Percentiles rank a stretch among this genome's conserved stretches.
phyloP scores from a whole-genome alignment of 2,113 vertebrate genomes.

The Tachysurus fulvidraco region DNA sequence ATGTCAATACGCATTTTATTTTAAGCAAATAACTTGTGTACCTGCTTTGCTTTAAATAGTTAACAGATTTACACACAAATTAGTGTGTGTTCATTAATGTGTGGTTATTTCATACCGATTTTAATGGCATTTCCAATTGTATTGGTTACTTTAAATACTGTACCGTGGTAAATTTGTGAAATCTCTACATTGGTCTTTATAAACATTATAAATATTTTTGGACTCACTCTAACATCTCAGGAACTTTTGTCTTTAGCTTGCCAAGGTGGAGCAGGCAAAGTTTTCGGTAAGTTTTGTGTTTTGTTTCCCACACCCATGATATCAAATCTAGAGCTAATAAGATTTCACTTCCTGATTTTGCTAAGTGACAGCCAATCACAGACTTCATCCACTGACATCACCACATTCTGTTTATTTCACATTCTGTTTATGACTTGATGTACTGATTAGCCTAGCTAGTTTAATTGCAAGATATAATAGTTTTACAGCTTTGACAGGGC shows the following conservation, averaged over 20 bases:
- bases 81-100: not conserved
- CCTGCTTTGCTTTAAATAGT: not conserved
- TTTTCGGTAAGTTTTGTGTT: conserved; percentile 54
- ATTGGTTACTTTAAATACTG: not conserved
- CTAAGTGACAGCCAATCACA: not conserved
- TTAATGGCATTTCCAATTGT: not conserved
- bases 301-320: conserved; percentile 25
- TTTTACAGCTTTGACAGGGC: not conserved
- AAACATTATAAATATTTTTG: not conserved
- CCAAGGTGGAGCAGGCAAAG: conserved; percentile 57
- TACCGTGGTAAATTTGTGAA: not conserved
- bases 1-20: not conserved
- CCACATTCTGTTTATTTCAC: not conserved
- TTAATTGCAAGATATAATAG: too few relatives aligned
- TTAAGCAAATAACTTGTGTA: not conserved
- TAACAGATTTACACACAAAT: not conserved
- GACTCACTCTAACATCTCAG: conserved; percentile 20
- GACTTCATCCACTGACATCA: not conserved
- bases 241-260: conserved; percentile 49
- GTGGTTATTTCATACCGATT: not conserved
- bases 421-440: not conserved
- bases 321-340: conserved; percentile 25
- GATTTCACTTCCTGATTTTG: conserved; percentile 29
- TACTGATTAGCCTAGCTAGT: not conserved
- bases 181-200: not conserved